phyloP scores from a whole-genome alignment of 2,888 invertebrate genomes.

The Drosophila kanekoi region DNA sequence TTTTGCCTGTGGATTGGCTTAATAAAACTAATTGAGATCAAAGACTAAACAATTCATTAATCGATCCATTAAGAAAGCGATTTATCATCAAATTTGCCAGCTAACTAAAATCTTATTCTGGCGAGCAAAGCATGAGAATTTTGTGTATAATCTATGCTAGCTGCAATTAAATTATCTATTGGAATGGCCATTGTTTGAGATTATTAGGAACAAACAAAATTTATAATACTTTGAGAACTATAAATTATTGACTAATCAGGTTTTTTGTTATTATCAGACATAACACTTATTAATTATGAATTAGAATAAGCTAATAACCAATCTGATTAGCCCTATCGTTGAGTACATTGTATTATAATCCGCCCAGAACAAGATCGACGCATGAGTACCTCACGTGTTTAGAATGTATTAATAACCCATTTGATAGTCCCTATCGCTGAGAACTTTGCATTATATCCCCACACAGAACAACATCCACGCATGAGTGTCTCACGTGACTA shows the following conservation, averaged over 20 bases:
- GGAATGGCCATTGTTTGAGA: neutral
- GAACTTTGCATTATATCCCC: neutral
- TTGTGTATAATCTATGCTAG: neutral
- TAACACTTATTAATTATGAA: neutral
- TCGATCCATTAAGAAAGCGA: too few species aligned
- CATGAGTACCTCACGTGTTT: slow-evolving; percentile 43
- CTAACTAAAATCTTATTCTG: too few species aligned
- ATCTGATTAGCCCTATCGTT: slow-evolving; percentile 7
- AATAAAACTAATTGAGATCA: too few species aligned
- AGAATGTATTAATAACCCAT: neutral
- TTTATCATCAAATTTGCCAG: too few species aligned
- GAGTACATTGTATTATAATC: neutral
- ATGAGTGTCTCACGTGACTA: slow-evolving; percentile 55
- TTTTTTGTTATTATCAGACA: slow-evolving; percentile 1
- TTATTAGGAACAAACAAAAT: neutral
- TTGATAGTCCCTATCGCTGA: slow-evolving; percentile 2
- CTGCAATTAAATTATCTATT: neutral
- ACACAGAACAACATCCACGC: slow-evolving; percentile 68
- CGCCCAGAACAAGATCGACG: slow-evolving; percentile 68
- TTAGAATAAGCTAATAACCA: neutral
- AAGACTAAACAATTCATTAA: too few species aligned
- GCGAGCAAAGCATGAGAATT: neutral
- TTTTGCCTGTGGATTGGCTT: too few species aligned
- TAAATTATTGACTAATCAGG: neutral
- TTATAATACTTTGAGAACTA: neutral